Base-by-base conservation (phyloP, 2,888 invertebrate species). In the Drosophila austrosaltans region DNA sequence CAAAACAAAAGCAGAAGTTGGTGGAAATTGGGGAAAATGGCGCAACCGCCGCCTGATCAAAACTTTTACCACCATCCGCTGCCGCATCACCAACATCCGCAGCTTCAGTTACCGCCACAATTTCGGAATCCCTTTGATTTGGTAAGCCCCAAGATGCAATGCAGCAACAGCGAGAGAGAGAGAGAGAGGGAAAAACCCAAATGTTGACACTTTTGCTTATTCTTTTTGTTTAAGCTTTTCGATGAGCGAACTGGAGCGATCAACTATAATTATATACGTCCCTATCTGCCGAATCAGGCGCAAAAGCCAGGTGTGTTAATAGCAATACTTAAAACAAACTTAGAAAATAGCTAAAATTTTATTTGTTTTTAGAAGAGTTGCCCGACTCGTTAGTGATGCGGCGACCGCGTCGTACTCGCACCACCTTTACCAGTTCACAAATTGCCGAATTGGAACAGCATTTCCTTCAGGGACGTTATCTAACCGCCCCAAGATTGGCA, bases 341-440 rank as follows among this genome's bases (percentile, higher is more conserved):
- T 20, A 20, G 10, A 20, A 0, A 20, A 22, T 7, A 20, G 8
- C 10, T 39, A 7, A 53, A 22, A 64, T 7, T 20, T 1, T 1
- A 2, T n/a, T 8, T 32, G 10, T 6, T 40, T 16, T 16, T 60
- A 88, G 90, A 90, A 73, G 82, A 89, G 61, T 72, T 89, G 39
- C 81, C 84, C 28, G 82, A 89, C 61, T 80, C 86, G 2, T 60
- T 90, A 70, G 86, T 87, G 8, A 90, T 89, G 83, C 82, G 88
- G n/a, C 79, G 86, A 39, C 82, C 83, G 1, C 87, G 90, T 6
- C 90, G 91, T 60, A 87, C 82, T 3, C 85, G 90, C 53, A 90
- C 90, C 25, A 88, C 89, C 36, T 91, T 90, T 65, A 89, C 90
- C n/a, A 82, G 76, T 66, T 79, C 78, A 16, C 90, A 91, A 68